A percentile compares a stretch with the other conserved stretches of the same genome.
Conservation (phyloP, 2,797 vertebrate species). For the Micromesistius poutassou region DNA sequence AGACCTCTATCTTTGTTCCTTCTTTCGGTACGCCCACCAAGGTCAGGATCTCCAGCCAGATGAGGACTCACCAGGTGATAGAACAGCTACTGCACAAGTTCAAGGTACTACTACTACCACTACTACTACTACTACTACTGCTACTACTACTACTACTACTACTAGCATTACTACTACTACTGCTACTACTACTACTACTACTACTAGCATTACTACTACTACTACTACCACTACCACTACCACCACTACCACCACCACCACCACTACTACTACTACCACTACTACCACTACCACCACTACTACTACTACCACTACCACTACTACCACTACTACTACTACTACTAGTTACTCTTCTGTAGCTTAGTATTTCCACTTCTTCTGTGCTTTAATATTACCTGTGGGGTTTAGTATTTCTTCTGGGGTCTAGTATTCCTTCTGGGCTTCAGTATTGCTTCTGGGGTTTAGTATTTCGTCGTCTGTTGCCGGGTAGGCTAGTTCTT, state of each 20-base stretch:
- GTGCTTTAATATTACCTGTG: not conserved
- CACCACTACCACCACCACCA: no score
- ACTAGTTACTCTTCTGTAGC: not conserved
- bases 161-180: no score
- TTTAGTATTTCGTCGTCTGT: no score
- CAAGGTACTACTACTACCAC: conserved; percentile 79
- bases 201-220: conserved; percentile 54
- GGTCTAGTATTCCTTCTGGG: not conserved
- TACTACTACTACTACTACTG: not conserved
- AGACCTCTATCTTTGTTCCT: conserved; percentile 93
- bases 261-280: conserved; percentile 67
- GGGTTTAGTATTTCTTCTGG: not conserved
- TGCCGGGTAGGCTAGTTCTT: no score
- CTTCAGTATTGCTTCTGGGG: not conserved
- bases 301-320: conserved; percentile 38
- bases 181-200: conserved; percentile 63
- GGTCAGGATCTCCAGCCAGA: conserved; percentile 82
- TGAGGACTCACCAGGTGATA: conserved; percentile 88
- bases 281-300: conserved; percentile 48
- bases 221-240: not conserved
- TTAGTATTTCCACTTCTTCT: not conserved
- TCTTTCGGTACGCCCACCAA: conserved; percentile 85
- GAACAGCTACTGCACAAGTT: conserved; percentile 88
- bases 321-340: conserved; percentile 49
- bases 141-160: conserved; percentile 58